Evolutionary conservation across 1,140 invertebrate genomes (phyloP).

Genomic region (Papilio dardanus): DNA sequence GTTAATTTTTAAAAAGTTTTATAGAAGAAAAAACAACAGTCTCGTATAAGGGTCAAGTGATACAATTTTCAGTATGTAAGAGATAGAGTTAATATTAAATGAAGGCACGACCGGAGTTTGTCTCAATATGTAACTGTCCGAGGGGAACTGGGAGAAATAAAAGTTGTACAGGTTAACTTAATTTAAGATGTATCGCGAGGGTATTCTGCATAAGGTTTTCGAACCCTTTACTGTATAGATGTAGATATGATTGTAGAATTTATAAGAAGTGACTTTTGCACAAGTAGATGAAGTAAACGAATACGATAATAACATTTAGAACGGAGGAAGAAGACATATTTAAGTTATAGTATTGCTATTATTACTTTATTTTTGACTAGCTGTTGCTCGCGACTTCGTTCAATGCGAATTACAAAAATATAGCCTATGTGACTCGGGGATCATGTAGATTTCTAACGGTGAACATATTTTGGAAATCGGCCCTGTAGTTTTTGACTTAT

Average conservation of each 20-base stretch:
- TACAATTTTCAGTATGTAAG: slow-evolving; percentile 46
- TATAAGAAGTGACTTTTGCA: neutral
- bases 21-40: neutral
- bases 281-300: neutral
- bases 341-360: too few species aligned
- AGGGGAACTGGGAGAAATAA: slow-evolving; percentile 50
- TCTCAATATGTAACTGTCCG: slow-evolving; percentile 68
- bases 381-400: too few species aligned
- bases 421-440: too few species aligned
- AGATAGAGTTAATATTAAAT: slow-evolving; percentile 68
- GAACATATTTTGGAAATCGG: too few species aligned
- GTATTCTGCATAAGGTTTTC: slow-evolving; percentile 62
- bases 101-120: slow-evolving; percentile 57
- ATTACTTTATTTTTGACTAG: too few species aligned
- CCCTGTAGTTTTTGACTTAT: too few species aligned
- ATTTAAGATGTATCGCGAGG: slow-evolving; percentile 62
- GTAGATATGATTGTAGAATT: neutral
- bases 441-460: too few species aligned
- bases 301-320: too few species aligned
- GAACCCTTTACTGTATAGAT: neutral
- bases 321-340: too few species aligned
- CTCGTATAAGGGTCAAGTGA: neutral
- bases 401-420: too few species aligned
- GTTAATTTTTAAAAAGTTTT: neutral
- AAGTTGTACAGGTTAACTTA: slow-evolving; percentile 56